Evolutionary conservation across 2,113 vertebrate genomes (phyloP), one percentile per base, ranked within the genome.

Genomic region (Entomyzon cyanotis): DNA sequence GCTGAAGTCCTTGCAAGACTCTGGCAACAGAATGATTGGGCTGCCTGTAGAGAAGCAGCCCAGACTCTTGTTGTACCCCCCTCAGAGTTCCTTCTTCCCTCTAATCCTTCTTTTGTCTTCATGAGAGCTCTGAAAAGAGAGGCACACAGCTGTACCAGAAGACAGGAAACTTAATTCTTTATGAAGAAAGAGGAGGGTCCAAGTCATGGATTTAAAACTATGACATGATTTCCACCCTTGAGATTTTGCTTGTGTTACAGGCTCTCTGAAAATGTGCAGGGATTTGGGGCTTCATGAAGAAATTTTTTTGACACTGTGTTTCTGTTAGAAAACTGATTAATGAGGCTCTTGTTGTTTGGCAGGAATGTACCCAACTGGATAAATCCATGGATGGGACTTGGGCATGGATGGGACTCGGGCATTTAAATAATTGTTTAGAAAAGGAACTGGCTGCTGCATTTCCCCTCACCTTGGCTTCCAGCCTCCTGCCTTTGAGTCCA

Each of bases 241-340:
- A 71, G n/a, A 56, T 12, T 65, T 79, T n/a, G 10, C 15, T 64
- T 75, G 37, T 47, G 37, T 16, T 79, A 21, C 41, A 91, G n/a
- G 12, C 5, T 84, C 35, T 81, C n/a, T 35, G 49, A 65, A 44
- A 73, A 14, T 19, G 3, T 75, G 31, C 44, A 87, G 20, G 35
- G 28, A 46, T 79, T 44, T 79, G 37, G 15, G 41, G 12, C 37
- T 75, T 87, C 22, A 21, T 56, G 37, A 63, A 81, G 49, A 82
- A 82, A 42, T 58, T 63, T 42, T 59, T 58, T 62, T 63, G 15
- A 37, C 35, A 33, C 11, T 22, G 18, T 65, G 22, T 58, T 94
- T 91, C 78, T 80, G 33, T 39, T 85, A 67, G 55, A 77, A 93
- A 88, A 77, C 14, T 77, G 79, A 86, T 90, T 70, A 20, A 59